These are phyloP conservation scores for Leptothorax acervorum DNA, from an alignment of 2,888 invertebrate species.

Conservation along the genomic window DNA sequence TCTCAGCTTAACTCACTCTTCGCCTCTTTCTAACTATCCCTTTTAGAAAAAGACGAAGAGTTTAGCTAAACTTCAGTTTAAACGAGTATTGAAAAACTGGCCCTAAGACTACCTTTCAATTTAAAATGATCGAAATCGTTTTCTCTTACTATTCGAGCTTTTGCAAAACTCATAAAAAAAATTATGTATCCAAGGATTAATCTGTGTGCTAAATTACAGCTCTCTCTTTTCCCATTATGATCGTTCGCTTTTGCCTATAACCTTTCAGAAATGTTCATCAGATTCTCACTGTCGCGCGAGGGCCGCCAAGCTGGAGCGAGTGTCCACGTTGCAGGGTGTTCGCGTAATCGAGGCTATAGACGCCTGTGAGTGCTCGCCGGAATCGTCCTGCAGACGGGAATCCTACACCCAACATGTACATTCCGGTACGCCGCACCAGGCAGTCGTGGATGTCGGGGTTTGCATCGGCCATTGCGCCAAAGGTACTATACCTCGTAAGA, in stretches of 20 bases:
- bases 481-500: slow-evolving; percentile 74
- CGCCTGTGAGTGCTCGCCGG: slow-evolving; percentile 82
- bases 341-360: slow-evolving; percentile 83
- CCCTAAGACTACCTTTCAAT: background rate
- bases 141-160: background rate
- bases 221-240: background rate
- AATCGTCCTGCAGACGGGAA: slow-evolving; percentile 81
- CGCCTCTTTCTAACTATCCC: no score
- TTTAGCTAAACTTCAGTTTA: no score
- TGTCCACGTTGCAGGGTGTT: slow-evolving; percentile 84
- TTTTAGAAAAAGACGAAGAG: no score
- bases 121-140: background rate
- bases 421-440: slow-evolving; percentile 84
- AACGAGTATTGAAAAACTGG: no score
- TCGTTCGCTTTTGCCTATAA: no score
- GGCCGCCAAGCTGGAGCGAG: slow-evolving; percentile 82
- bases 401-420: slow-evolving; percentile 82
- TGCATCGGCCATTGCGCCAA: slow-evolving; percentile 84
- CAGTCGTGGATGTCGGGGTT: slow-evolving; percentile 83
- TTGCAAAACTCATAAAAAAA: background rate
- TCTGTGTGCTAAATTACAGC: background rate
- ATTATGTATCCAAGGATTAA: background rate
- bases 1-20: no score
- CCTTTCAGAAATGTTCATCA: slow-evolving; percentile 79
- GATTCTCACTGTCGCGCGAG: slow-evolving; percentile 82